Evolutionary conservation across 37 sponge, comb jelly and placozoan genomes (phyloP).

Genomic region (Beroe forskalii): DNA sequence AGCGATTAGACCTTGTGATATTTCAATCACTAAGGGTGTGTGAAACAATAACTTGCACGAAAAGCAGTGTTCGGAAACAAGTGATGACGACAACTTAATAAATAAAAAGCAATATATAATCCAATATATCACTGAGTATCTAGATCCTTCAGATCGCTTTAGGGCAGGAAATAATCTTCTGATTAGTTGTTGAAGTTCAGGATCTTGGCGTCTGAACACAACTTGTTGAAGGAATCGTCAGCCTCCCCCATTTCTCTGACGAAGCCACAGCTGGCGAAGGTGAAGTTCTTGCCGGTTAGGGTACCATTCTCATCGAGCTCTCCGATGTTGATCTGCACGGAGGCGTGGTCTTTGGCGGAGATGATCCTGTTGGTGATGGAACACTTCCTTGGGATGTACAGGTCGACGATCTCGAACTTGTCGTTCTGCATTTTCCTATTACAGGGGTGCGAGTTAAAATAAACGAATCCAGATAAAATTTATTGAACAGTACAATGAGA

Average conservation of each 20-base stretch:
- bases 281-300: slow-evolving; percentile 67
- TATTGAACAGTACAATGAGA: too few relatives aligned
- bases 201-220: slow-evolving; percentile 68
- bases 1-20: too few relatives aligned
- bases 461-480: too few relatives aligned
- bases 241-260: slow-evolving; percentile 93
- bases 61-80: too few relatives aligned
- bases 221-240: slow-evolving; percentile 84
- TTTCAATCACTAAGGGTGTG: too few relatives aligned
- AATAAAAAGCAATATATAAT: not conserved
- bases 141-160: not conserved
- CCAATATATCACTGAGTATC: not conserved
- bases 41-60: too few relatives aligned
- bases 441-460: too few relatives aligned
- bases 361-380: slow-evolving; percentile 85
- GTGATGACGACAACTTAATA: too few relatives aligned
- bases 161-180: too few relatives aligned
- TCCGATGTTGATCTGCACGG: slow-evolving; percentile 86
- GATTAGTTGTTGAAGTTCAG: slow-evolving; percentile 18
- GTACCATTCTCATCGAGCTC: slow-evolving; percentile 70
- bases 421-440: slow-evolving; percentile 95
- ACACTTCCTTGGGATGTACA: slow-evolving; percentile 93
- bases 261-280: slow-evolving; percentile 84
- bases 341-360: slow-evolving; percentile 88
- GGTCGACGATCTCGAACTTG: slow-evolving; percentile 83